Conservation (phyloP, 2,888 invertebrate genomes). For the Andrena minutula region DNA sequence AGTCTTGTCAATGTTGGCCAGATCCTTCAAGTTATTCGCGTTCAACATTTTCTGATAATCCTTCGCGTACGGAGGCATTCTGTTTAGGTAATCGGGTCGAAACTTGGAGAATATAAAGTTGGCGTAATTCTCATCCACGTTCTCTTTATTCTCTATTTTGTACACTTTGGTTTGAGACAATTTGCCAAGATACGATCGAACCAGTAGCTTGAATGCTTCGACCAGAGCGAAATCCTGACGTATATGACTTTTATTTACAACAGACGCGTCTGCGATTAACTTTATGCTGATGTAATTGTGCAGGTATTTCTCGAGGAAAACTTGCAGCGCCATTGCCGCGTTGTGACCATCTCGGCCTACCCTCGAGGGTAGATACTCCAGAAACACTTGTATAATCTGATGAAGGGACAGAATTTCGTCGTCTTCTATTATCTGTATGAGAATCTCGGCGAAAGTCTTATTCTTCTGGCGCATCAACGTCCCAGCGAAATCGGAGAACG, state of each 20-base stretch:
- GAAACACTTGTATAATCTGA: constrained; percentile 86
- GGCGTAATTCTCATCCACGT: constrained; percentile 70
- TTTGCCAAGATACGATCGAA: constrained; percentile 87
- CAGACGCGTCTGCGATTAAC: constrained; percentile 61
- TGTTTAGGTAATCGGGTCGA: constrained; percentile 85
- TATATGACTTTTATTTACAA: constrained; percentile 76
- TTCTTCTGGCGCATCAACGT: constrained; percentile 86
- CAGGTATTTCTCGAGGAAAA: constrained; percentile 82
- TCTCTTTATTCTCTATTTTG: constrained; percentile 69
- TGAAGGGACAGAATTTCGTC: constrained; percentile 84
- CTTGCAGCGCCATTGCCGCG: constrained; percentile 82
- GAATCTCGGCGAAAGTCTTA: constrained; percentile 85
- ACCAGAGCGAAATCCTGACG: constrained; percentile 84
- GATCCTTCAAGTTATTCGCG: constrained; percentile 69
- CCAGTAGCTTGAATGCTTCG: constrained; percentile 87
- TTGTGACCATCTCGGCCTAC: constrained; percentile 86
- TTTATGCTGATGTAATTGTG: constrained; percentile 76
- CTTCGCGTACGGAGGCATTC: constrained; percentile 85
- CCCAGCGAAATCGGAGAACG: constrained; percentile 87
- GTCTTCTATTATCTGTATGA: constrained; percentile 84
- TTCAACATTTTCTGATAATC: constrained; percentile 74
- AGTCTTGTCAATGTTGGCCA: constrained; percentile 63
- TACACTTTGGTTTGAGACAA: constrained; percentile 82
- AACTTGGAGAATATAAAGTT: constrained; percentile 85
- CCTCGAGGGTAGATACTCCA: constrained; percentile 89